Base-by-base conservation (phyloP, 2,888 invertebrate genomes). In the Diadegma fenestrale region DNA sequence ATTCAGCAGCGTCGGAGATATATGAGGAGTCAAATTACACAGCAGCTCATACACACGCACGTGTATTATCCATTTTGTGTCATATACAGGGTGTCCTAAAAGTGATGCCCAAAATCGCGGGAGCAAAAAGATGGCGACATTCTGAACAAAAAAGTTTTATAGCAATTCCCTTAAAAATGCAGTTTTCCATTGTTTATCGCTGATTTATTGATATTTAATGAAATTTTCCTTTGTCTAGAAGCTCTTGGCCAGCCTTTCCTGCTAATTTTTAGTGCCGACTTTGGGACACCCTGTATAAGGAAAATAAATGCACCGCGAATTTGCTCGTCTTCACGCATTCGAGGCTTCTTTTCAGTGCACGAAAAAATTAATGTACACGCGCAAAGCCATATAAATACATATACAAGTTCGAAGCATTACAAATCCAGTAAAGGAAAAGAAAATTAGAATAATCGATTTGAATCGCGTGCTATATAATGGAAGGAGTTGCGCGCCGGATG, bases 371-470 rank as follows among this genome's bases (percentile, higher is more conserved):
- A 69, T 41, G 30, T 63, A 75, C 63, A 64, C n/a, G 26, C 54
- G 66, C 45, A 41, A 72, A 37, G 58, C 30, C 30, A 54, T 72
- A 66, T 64, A 41, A 33, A 63, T 43, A 51, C 14, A 7, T 58
- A 37, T 48, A 66, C 41, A 63, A 26, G 54, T 51, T 58, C 33
- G 68, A 26, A 73, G 73, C 77, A 72, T 78, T 73, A 61, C 80
- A 63, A 81, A 84, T 78, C 80, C 77, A 73, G 63, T 43, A 41
- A 80, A 78, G 69, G 64, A 66, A 80, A 76, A 43, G 41, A 19
- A 77, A 84, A 81, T 84, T 84, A 81, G 68, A 81, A 84, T 84
- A 78, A 81, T 84, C 84, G 77, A 84, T 84, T 84, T 54, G 72
- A 63, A 78, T 69, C 58, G 72, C 72, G n/a, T n/a, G 66, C 30